Evolutionary conservation across 1,140 invertebrate species (phyloP), one percentile per base, ranked within the genome.

Genomic region (Pogonomyrmex californicus): DNA sequence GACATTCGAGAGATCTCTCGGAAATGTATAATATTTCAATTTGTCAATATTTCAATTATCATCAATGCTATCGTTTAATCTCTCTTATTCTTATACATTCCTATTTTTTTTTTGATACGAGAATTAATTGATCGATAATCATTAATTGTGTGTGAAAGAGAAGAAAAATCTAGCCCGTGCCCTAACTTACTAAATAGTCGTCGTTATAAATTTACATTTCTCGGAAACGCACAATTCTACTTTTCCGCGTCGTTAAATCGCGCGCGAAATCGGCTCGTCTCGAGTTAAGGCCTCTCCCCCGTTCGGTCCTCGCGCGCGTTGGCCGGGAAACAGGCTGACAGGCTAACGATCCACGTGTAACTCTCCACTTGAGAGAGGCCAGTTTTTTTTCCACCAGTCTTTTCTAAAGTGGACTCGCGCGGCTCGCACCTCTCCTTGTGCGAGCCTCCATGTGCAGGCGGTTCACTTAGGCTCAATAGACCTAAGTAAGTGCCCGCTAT

Each of bases 401-500:
- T 83, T 83, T 83, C 68, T 83, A 62, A 82, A 83, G 79, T 83
- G 79, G 71, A 41, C 51, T 14, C 49, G 36, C 49, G 60, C 76
- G 44, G 23, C 41, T 68, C 65, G 12, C 77, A 51, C 63, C 77
- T 68, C 79, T 49, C 49, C 23, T 54, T 68, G 76, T 44, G 76
- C 44, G 23, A 23, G 23, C 23, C 23, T 23, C 23, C 75, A 62
- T 73, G 79, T 30, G 70, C 79, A 83, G 79, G 79, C 79, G 79
- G 79, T 82, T 82, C 79, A 82, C 68, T 83, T 83, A 83, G 54
- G 68, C 56, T 83, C 79, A 83, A 83, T 75, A 82, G 54, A 33
- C 36, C 68, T 0, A 23, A 23, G 41, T 75, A 85, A 76, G 73
- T 85, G 82, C 49, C 60, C 58, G 83, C 71, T 85, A 77, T 78